Evolutionary conservation across 2,888 invertebrate species (phyloP).

Genomic region (Endomychus coccineus): DNA sequence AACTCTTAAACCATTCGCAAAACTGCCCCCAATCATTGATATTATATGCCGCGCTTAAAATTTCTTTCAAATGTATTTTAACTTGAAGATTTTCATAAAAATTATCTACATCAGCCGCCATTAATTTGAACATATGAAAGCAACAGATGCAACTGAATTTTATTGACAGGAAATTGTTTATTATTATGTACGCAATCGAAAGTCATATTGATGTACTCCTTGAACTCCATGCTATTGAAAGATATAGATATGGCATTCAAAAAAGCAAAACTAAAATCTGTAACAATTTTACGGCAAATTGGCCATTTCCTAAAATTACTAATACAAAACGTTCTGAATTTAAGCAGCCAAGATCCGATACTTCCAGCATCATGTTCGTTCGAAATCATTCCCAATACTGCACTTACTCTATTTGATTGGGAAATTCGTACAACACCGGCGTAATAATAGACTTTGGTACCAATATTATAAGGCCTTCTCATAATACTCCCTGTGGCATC

Average conservation of each 20-base stretch:
- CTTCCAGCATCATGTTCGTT: not conserved
- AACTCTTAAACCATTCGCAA: too few species aligned
- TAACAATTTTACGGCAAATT: not conserved
- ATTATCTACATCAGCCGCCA: not conserved
- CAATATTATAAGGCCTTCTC: not conserved
- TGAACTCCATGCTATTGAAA: conserved; percentile 1
- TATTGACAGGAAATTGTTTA: too few species aligned
- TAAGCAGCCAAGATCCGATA: not conserved
- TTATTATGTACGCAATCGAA: not conserved
- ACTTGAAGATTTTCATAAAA: not conserved
- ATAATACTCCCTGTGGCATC: conserved; percentile 1
- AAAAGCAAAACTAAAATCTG: too few species aligned
- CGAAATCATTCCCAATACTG: not conserved
- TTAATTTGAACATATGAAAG: conserved; percentile 2
- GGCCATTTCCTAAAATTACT: not conserved
- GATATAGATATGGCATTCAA: not conserved
- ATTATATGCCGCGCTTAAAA: not conserved
- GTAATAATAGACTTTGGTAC: conserved; percentile 1
- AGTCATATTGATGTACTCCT: not conserved
- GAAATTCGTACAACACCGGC: conserved; percentile 1
- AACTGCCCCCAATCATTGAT: conserved; percentile 2
- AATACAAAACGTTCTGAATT: not conserved
- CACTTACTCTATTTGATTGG: not conserved
- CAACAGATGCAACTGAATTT: conserved; percentile 1
- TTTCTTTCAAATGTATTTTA: conserved; percentile 1